These are phyloP conservation scores for Hyphantria cunea DNA, from an alignment of 1,140 invertebrate species.

Conservation along the genomic window DNA sequence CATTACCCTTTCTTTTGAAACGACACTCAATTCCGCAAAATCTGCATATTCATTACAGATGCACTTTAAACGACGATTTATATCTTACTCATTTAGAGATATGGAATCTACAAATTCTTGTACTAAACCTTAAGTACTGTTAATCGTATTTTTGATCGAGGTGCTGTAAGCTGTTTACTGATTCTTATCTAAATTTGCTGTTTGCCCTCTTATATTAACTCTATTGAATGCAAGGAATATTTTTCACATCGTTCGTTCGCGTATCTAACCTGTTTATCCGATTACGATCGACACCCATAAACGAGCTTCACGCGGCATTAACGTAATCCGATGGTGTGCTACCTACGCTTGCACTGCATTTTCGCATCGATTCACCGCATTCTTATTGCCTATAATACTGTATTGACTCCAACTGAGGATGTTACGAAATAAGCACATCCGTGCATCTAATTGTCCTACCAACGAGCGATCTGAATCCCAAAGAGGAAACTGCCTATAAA, in stretches of 20 bases:
- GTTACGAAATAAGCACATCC: conserved; percentile 27
- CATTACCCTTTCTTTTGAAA: too few relatives aligned
- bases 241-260: background rate
- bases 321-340: conserved; percentile 24
- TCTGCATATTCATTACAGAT: too few relatives aligned
- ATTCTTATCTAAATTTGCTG: too few relatives aligned
- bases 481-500: conserved; percentile 26
- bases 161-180: too few relatives aligned
- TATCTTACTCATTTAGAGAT: too few relatives aligned
- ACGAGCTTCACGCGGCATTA: conserved; percentile 46
- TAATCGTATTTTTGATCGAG: too few relatives aligned
- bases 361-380: conserved; percentile 20
- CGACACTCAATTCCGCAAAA: too few relatives aligned
- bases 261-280: conserved; percentile 2
- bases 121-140: too few relatives aligned
- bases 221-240: conserved; percentile 1
- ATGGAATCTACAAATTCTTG: too few relatives aligned
- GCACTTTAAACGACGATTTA: too few relatives aligned
- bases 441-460: conserved; percentile 16
- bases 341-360: conserved; percentile 31
- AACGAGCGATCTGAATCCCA: conserved; percentile 8
- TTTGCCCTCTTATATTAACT: background rate
- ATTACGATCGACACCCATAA: conserved; percentile 17
- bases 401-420: conserved; percentile 19
- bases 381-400: conserved; percentile 50